Percentiles rank a stretch among this genome's conserved stretches.
These are phyloP conservation scores for Malacoraja senta DNA, from an alignment of 2,797 vertebrate genomes.

Conservation along the genomic window DNA sequence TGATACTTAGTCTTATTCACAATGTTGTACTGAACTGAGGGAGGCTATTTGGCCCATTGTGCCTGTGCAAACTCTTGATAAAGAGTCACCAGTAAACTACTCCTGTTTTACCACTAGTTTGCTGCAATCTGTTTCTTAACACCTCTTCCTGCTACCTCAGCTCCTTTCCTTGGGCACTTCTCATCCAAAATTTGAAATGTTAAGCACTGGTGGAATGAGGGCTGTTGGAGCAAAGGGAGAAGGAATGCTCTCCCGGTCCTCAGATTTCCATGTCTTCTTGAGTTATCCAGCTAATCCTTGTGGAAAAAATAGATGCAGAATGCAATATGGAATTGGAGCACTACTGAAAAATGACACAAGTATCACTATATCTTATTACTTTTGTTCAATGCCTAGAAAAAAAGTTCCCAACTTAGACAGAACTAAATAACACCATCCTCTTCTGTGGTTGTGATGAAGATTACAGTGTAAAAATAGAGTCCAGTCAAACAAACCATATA, in stretches of 20 bases:
- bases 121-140: background rate
- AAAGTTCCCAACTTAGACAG: background rate
- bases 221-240: background rate
- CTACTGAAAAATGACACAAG: background rate
- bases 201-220: background rate
- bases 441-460: background rate
- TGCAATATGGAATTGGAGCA: no score
- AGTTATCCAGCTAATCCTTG: no score
- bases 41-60: background rate
- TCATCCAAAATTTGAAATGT: background rate
- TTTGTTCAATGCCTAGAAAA: background rate
- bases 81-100: background rate
- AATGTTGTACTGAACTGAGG: background rate
- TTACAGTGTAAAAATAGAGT: background rate
- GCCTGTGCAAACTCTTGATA: background rate
- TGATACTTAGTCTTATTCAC: background rate
- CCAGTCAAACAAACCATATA: background rate
- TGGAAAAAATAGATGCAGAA: no score
- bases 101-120: background rate
- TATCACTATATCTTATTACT: background rate
- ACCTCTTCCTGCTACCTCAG: background rate
- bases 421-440: background rate
- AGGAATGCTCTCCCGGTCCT: background rate
- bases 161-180: background rate
- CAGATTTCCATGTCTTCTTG: no score